These are phyloP conservation scores for Helicoverpa armigera DNA, from an alignment of 1,140 invertebrate genomes.

Conservation along the genomic window DNA sequence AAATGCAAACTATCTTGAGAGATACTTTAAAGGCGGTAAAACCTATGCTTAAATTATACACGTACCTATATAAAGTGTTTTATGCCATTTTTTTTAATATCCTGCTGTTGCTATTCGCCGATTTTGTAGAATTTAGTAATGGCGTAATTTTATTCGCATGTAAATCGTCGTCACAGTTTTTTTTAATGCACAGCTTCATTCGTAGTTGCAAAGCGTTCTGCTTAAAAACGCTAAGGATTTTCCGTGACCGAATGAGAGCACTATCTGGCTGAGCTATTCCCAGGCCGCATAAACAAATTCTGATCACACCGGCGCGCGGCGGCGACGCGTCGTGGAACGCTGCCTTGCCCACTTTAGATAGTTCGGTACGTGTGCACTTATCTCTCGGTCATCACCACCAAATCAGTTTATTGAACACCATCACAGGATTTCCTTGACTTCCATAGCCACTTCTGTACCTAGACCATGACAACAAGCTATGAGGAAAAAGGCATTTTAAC, in stretches of 20 bases:
- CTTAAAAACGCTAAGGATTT: conserved; percentile 82
- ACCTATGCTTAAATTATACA: not conserved
- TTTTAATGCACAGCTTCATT: conserved; percentile 82
- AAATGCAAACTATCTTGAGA: not conserved
- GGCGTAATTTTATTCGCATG: conserved; percentile 74
- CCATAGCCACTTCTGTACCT: not conserved
- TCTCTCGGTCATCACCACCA: conserved; percentile 42
- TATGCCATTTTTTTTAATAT: conserved; percentile 47
- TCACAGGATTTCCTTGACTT: not conserved
- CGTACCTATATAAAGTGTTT: conserved; percentile 3
- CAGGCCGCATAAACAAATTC: conserved; percentile 83
- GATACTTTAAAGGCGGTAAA: not conserved
- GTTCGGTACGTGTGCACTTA: conserved; percentile 32
- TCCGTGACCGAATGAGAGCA: conserved; percentile 79
- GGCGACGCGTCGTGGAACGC: conserved; percentile 58
- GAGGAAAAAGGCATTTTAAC: too few relatives aligned
- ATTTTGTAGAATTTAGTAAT: conserved; percentile 62
- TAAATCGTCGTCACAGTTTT: conserved; percentile 68
- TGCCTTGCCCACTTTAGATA: conserved; percentile 43
- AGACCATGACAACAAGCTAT: too few relatives aligned
- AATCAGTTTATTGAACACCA: conserved; percentile 30
- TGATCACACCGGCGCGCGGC: conserved; percentile 74
- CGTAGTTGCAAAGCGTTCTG: conserved; percentile 80
- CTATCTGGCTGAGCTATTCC: conserved; percentile 77
- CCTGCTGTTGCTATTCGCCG: conserved; percentile 57